These are phyloP conservation scores for Parus major DNA, from an alignment of 2,113 vertebrate genomes.

Conservation along the genomic window DNA sequence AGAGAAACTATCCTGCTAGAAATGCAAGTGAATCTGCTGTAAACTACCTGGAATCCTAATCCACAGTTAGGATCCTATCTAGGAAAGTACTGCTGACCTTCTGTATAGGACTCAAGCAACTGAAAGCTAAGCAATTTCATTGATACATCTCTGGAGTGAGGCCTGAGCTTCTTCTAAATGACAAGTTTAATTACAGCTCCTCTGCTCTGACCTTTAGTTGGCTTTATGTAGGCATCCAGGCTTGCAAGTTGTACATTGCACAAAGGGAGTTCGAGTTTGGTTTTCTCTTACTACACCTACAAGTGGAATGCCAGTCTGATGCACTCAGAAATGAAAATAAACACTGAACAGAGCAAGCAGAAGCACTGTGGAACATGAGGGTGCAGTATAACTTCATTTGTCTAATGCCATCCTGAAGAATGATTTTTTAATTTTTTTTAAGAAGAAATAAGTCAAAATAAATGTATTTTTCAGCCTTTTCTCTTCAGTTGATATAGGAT, in stretches of 20 bases:
- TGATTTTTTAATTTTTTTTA: background rate
- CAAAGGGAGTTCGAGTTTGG: background rate
- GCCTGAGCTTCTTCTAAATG: background rate
- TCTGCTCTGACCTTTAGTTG: constrained; percentile 51
- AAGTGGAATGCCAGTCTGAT: constrained; percentile 28
- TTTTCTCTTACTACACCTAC: constrained; percentile 54
- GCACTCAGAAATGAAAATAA: constrained; percentile 48
- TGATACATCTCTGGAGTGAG: background rate
- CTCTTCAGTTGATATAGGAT: background rate
- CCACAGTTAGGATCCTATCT: background rate
- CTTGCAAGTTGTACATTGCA: constrained; percentile 7
- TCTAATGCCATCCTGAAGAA: background rate
- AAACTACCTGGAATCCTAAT: background rate
- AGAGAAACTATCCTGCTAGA: background rate
- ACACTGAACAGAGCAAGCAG: background rate
- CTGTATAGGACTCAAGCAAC: background rate
- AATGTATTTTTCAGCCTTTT: background rate
- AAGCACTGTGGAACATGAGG: background rate
- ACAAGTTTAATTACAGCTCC: background rate
- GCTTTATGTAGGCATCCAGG: constrained; percentile 28
- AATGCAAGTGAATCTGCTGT: background rate
- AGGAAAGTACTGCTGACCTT: background rate
- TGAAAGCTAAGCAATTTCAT: constrained; percentile 1
- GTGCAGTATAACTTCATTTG: background rate
- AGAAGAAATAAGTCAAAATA: background rate